Evolutionary conservation across 2,113 vertebrate species (phyloP).

Genomic region (Notiomystis cincta): DNA sequence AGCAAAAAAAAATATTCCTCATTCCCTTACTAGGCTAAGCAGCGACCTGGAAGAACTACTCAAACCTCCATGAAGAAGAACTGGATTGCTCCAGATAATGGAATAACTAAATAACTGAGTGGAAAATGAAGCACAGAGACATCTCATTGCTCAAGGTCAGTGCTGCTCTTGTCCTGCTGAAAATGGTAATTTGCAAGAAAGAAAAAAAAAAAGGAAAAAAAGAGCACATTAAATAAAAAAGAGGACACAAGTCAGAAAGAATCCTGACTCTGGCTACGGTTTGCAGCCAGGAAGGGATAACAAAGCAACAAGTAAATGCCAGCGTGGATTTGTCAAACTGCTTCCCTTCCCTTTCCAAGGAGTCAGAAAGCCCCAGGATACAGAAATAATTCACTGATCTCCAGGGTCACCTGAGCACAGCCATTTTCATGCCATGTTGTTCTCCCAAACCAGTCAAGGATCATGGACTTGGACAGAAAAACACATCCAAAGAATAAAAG

Average conservation of each 20-base stretch:
- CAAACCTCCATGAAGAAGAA: neutral
- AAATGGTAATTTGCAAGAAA: neutral
- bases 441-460: neutral
- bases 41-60: neutral
- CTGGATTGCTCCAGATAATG: neutral
- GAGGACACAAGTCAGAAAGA: neutral
- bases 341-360: neutral
- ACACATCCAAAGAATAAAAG: neutral
- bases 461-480: neutral
- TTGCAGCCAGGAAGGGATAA: neutral
- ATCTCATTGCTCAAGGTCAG: neutral
- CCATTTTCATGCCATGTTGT: rapidly evolving
- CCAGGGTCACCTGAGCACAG: rapidly evolving
- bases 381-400: neutral
- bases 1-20: neutral
- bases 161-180: neutral
- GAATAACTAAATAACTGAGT: neutral
- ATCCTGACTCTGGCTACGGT: rapidly evolving
- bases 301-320: neutral
- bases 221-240: no score
- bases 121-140: neutral
- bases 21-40: neutral
- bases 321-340: neutral
- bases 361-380: neutral
- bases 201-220: neutral